Evolutionary conservation across 1,140 invertebrate genomes (phyloP).

Genomic region (Nylanderia fulva): DNA sequence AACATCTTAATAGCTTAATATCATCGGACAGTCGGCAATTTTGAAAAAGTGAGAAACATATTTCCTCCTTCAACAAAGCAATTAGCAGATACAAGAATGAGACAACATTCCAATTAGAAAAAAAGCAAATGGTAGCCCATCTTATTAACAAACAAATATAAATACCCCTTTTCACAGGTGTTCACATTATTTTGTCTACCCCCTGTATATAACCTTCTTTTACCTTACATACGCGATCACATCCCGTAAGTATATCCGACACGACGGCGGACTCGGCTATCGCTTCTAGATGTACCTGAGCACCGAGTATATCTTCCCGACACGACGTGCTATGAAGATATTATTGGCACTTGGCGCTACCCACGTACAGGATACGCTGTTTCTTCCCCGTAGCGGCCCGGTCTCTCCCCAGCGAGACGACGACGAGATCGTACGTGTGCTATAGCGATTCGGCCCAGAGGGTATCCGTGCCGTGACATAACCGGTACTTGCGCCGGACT

Average conservation of each 20-base stretch:
- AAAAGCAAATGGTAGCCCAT: too few species aligned
- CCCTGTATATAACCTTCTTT: too few species aligned
- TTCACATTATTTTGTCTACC: too few species aligned
- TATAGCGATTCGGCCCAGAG: constrained; percentile 65
- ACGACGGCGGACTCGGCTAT: constrained; percentile 46
- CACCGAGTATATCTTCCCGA: constrained; percentile 64
- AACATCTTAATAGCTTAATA: too few species aligned
- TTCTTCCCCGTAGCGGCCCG: constrained; percentile 25
- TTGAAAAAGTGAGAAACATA: too few species aligned
- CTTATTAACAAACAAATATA: too few species aligned
- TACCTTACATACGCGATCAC: background rate
- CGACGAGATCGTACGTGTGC: constrained; percentile 63
- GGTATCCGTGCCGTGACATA: constrained; percentile 73
- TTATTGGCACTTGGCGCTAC: constrained; percentile 73
- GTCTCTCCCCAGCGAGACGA: constrained; percentile 10
- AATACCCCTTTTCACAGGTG: too few species aligned
- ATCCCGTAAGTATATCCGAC: constrained; percentile 9
- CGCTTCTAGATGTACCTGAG: constrained; percentile 59
- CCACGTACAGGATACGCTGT: constrained; percentile 48
- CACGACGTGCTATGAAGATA: constrained; percentile 73
- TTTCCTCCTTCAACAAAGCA: too few species aligned
- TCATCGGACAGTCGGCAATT: too few species aligned
- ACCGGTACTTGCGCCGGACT: constrained; percentile 71
- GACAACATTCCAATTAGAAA: too few species aligned
- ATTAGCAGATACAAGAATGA: too few species aligned